Base-by-base conservation (phyloP, 2,797 vertebrate species). In the Hypotaenidia philippensis region DNA sequence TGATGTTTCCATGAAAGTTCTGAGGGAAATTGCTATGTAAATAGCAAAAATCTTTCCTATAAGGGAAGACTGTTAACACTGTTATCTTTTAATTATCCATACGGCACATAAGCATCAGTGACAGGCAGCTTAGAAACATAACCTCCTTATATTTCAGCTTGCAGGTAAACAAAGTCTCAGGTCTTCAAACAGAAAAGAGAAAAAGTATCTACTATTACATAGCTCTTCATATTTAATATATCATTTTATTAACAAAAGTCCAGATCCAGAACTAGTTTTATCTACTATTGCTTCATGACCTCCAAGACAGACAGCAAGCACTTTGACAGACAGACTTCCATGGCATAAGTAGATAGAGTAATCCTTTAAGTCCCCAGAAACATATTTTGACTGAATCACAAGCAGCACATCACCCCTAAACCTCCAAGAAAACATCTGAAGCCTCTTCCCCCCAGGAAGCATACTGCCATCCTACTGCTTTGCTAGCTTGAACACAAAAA, bases 131-230 rank as follows among this genome's bases (percentile, higher is more conserved):
- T 55, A 70, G 66, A 89, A 93, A 49, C 25, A 61, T 2, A 79
- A 38, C 29, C 80, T 86, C 93, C 92, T 96, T 90, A 50, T 38
- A 52, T 44, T 69, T 78, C 38, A 91, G n/a, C 55, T 56, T 50
- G 25, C 56, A 81, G 87, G 79, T 74, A 93, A 93, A 87, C 25
- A 84, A 93, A 86, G 78, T 60, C 71, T 91, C 87, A 69, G 12
- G 49, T 59, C n/a, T 91, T 83, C 47, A 17, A 40, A 29, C 0
- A 82, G 19, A 44, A 66, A 50, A 72, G 59, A 4, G 44, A 68
- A 38, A 31, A 31, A 65, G 8, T n/a, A 63, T 8, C 31, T 72
- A 45, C 71, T 63, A 36, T 34, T 44, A 64, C 85, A 85, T 22
- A 36, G 12, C 22, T 89, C 12, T 38, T 91, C 38, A 8, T 38